Conservation (phyloP, 1,140 invertebrate species). For the Cardiocondyla obscurior region DNA sequence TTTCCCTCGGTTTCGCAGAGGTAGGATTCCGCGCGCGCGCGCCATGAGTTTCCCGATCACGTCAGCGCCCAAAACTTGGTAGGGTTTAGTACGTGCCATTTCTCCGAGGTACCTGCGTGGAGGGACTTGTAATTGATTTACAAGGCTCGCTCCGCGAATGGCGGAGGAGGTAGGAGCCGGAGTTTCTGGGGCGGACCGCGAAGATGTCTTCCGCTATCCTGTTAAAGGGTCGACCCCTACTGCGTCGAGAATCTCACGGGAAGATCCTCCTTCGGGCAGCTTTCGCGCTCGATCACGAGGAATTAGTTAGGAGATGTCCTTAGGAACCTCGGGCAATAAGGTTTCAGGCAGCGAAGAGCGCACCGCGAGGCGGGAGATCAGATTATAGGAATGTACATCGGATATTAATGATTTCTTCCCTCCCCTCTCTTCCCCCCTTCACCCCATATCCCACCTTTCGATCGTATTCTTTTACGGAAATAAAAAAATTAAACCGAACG, state of each 20-base stretch:
- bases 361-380: neutral
- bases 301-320: conserved; percentile 44
- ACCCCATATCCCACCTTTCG: no score
- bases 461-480: neutral
- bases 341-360: conserved; percentile 1
- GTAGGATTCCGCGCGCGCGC: conserved; percentile 62
- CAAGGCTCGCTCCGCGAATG: conserved; percentile 73
- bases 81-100: conserved; percentile 79
- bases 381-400: neutral
- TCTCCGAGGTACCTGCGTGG: conserved; percentile 68
- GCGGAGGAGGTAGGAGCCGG: conserved; percentile 31
- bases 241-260: conserved; percentile 42
- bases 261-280: conserved; percentile 16
- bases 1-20: conserved; percentile 54
- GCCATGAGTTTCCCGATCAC: conserved; percentile 81
- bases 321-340: conserved; percentile 8
- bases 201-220: conserved; percentile 55
- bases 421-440: no score
- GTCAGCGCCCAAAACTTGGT: conserved; percentile 78
- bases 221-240: conserved; percentile 50
- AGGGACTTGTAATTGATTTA: conserved; percentile 82
- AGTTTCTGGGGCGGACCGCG: conserved; percentile 54
- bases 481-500: no score
- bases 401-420: neutral
- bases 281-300: conserved; percentile 46